Evolutionary conservation across 2,797 vertebrate species (phyloP), one percentile per base, ranked within the genome.

Genomic region (Zonotrichia albicollis): DNA sequence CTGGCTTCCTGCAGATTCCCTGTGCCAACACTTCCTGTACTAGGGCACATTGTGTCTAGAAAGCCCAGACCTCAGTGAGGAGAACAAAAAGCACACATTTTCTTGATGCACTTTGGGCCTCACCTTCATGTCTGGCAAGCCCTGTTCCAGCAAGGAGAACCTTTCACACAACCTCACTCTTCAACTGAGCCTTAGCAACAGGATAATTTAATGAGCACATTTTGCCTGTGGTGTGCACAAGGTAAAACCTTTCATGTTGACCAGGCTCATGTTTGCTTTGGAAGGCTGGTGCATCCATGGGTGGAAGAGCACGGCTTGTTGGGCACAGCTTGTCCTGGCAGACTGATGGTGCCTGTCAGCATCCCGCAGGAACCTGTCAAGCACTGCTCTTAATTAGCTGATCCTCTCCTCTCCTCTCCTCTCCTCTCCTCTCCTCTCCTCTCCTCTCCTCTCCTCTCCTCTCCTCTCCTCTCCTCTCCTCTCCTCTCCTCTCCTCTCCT

Each of bases 361-460:
- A 68, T 22, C 40, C 67, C 26, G 55, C 1, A 4, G 9, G 48
- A 65, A 87, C 61, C 70, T 82, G 95, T 82, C 94, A 95, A 87
- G 73, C 18, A 34, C 85, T 89, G 94, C 90, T 94, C 94, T 68
- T 79, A 71, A 51, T 94, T 74, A 97, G 88, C 66, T 42, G 3
- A 46, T 40, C 1, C 17, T 27, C 16, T 55, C 13, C 54, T n/a
- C 54, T 55, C 32, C 21, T 77, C 12, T 32, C 51, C 6, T 55
- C n/a, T n/a, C n/a, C n/a, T n/a, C n/a, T n/a, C n/a, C n/a, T n/a
- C n/a, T n/a, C n/a, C n/a, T n/a, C n/a, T n/a, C n/a, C n/a, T n/a
- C n/a, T n/a, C n/a, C n/a, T n/a, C n/a, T n/a, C n/a, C n/a, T n/a
- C n/a, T n/a, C n/a, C n/a, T n/a, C n/a, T n/a, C n/a, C n/a, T n/a